Evolutionary conservation across 2,797 vertebrate genomes (phyloP).

Genomic region (Pelochelys cantorii): DNA sequence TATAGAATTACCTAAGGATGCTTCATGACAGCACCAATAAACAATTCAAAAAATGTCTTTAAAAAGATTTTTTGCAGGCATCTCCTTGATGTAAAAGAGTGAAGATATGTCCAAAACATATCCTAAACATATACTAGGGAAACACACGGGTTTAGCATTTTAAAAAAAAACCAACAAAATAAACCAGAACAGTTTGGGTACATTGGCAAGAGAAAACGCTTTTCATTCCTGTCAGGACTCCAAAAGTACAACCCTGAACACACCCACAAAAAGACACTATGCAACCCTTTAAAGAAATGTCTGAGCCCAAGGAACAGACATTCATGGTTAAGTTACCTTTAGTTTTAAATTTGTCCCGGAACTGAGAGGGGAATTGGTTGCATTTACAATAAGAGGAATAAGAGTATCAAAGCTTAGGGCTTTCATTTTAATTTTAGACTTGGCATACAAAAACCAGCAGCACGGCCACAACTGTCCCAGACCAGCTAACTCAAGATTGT

Average conservation of each 20-base stretch:
- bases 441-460: neutral
- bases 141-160: neutral
- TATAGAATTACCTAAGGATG: neutral
- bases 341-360: constrained; percentile 15
- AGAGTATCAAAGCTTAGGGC: neutral
- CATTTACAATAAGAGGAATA: constrained; percentile 26
- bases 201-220: constrained; percentile 54
- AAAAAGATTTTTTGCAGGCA: neutral
- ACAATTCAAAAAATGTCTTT: neutral
- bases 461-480: too few relatives aligned
- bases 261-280: constrained; percentile 38
- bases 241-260: constrained; percentile 25
- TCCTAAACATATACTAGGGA: constrained; percentile 23
- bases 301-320: constrained; percentile 54
- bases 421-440: neutral
- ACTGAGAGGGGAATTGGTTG: neutral
- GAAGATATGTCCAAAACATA: constrained; percentile 11
- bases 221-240: constrained; percentile 52
- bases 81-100: neutral
- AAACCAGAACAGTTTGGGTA: constrained; percentile 24
- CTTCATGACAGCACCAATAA: neutral
- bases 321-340: constrained; percentile 42
- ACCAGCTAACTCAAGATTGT: neutral
- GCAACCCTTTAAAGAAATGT: constrained; percentile 26
- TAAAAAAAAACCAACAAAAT: neutral